Percentiles rank a stretch among this genome's conserved stretches.
Conservation (phyloP, 23 tunicate genomes). For the Pegea sp. region DNA sequence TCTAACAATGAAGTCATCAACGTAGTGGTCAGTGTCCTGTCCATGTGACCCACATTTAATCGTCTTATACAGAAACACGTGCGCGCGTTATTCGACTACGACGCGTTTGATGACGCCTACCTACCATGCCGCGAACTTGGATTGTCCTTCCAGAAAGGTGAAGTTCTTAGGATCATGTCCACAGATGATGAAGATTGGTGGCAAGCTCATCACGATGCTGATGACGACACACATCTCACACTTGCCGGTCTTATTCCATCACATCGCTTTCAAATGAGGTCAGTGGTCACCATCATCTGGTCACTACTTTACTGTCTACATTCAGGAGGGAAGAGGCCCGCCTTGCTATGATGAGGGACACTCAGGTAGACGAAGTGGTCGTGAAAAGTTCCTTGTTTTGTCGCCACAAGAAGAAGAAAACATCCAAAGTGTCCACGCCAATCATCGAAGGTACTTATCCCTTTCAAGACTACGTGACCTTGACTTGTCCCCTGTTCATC, state of each 20-base stretch:
- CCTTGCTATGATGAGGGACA: background rate
- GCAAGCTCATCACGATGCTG: conserved; percentile 94
- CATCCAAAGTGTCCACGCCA: too few species aligned
- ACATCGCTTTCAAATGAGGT: conserved; percentile 63
- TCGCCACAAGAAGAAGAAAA: too few species aligned
- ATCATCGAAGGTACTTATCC: too few species aligned
- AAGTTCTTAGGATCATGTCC: conserved; percentile 65
- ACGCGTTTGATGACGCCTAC: conserved; percentile 77
- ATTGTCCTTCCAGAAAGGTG: conserved; percentile 80
- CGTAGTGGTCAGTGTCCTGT: background rate
- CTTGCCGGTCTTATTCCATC: conserved; percentile 77
- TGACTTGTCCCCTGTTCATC: too few species aligned
- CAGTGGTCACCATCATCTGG: conserved; percentile 1
- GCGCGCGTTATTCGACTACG: conserved; percentile 76
- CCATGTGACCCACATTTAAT: background rate
- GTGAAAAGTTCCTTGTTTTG: too few species aligned
- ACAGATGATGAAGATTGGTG: conserved; percentile 87
- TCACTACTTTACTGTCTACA: background rate
- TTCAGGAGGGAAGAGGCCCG: background rate
- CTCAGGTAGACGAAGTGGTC: background rate
- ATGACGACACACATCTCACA: conserved; percentile 73
- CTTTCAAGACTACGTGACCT: too few species aligned
- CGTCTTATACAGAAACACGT: conserved; percentile 52
- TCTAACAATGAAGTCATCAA: background rate
- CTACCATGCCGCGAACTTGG: conserved; percentile 92